A percentile compares a stretch with the other conserved stretches of the same genome.
These are phyloP conservation scores for Spizaetus ornatus DNA, from an alignment of 2,113 vertebrate species.

Conservation along the genomic window DNA sequence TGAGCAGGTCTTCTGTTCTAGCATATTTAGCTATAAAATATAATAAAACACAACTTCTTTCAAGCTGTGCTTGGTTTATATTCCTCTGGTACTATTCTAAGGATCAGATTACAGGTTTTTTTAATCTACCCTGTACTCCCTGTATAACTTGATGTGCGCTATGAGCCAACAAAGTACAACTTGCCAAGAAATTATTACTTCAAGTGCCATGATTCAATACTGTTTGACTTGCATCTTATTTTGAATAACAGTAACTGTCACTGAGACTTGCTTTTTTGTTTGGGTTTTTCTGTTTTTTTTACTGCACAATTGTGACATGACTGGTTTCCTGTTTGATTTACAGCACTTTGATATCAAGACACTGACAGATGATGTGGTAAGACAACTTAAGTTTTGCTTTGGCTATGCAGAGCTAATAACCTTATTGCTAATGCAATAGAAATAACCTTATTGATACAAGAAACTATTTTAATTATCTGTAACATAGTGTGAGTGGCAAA, in stretches of 20 bases:
- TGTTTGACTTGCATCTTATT: background rate
- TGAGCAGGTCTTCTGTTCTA: background rate
- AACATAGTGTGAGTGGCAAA: background rate
- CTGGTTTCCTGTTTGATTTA: constrained; percentile 67
- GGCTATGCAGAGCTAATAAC: constrained; percentile 17
- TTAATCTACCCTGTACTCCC: background rate
- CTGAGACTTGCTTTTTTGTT: background rate
- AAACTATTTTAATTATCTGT: background rate
- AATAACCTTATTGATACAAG: background rate
- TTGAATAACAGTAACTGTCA: background rate
- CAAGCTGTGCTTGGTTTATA: background rate
- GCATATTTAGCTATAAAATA: background rate
- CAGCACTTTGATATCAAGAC: constrained; percentile 93
- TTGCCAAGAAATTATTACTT: background rate
- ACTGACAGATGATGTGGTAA: constrained; percentile 97
- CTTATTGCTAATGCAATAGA: background rate
- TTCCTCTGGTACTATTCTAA: background rate
- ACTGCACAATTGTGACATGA: constrained; percentile 22
- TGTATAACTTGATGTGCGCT: background rate
- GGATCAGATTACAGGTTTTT: background rate
- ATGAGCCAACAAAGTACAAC: background rate
- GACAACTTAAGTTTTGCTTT: constrained; percentile 56
- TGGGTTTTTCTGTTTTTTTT: background rate
- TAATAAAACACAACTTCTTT: background rate
- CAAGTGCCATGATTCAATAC: background rate